Percentiles rank a stretch among this genome's conserved stretches.
phyloP scores from a whole-genome alignment of 2,113 vertebrate species.

The Mellivora capensis region DNA sequence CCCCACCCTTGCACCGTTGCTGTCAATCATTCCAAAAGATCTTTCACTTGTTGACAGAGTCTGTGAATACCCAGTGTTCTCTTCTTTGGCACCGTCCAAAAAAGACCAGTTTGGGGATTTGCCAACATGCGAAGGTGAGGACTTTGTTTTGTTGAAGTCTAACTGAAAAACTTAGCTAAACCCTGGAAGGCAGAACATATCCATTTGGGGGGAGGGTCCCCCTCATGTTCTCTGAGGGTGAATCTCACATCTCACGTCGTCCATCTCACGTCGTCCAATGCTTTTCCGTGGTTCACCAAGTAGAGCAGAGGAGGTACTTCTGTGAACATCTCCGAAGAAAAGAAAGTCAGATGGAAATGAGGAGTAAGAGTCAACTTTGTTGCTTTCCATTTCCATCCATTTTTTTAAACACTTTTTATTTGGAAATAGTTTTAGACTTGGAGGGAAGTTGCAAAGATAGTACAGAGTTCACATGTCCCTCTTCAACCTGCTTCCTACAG shows the following conservation, averaged over 20 bases:
- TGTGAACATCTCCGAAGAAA: background rate
- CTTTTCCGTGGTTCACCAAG: background rate
- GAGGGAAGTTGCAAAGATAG: background rate
- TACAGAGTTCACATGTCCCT: background rate
- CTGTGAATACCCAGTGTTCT: background rate
- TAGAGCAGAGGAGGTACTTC: background rate
- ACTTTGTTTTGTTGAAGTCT: background rate
- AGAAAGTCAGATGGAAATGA: background rate
- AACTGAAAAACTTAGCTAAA: background rate
- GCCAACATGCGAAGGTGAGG: background rate
- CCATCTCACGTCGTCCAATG: background rate
- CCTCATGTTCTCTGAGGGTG: background rate
- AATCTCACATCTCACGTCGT: background rate
- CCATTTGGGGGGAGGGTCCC: no score
- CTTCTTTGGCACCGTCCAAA: background rate
- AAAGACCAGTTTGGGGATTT: background rate
- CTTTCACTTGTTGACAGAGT: conserved; percentile 20
- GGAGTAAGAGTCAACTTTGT: background rate
- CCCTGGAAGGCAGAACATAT: background rate
- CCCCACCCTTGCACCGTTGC: background rate
- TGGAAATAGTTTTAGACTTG: background rate
- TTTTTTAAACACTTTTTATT: background rate
- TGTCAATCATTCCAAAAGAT: background rate
- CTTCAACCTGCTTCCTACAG: background rate
- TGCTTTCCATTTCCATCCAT: background rate